Evolutionary conservation across 2,888 invertebrate species (phyloP), one percentile per base, ranked within the genome.

Genomic region (Trachelus iudaicus): DNA sequence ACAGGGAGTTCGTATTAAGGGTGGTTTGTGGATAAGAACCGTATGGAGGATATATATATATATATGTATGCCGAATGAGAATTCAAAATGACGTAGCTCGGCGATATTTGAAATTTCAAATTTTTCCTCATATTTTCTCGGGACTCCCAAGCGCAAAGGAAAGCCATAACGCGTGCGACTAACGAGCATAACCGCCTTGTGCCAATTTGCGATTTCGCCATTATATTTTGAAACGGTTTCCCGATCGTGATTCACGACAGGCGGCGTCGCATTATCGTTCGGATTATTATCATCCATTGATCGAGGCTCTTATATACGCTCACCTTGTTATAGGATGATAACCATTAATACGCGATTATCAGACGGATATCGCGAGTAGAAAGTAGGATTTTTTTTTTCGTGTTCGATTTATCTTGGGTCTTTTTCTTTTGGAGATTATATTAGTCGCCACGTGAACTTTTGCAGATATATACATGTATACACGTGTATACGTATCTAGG

Each of bases 141-240:
- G 56, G 23, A 56, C 56, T 23, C 23, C 23, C 23, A 9, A 56
- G 56, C 56, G 23, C 56, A 1, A 15, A 56, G 56, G 56, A 56
- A 56, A 56, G 56, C 23, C 56, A 15, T 9, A 56, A 23, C 56
- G 56, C 56, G 56, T 56, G 56, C 56, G 56, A 56, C 83, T 85
- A 87, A 87, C 86, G 83, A 88, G 87, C 87, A 85, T 83, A 82
- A 87, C 83, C 82, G 85, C 87, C 88, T 88, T 87, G 87, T 88
- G 83, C 87, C 81, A 87, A 88, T 87, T 88, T 79, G 71, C 74
- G 78, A 35, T 86, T 82, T 85, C 81, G 86, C 85, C 86, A 87
- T 82, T 78, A 82, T 23, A 77, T 87, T 87, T 85, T 85, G 84
- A 88, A 88, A 87, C 75, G 79, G 73, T 81, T 83, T 81, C 80